Evolutionary conservation across 1,140 invertebrate genomes (phyloP).

Genomic region (Littorina saxatilis): DNA sequence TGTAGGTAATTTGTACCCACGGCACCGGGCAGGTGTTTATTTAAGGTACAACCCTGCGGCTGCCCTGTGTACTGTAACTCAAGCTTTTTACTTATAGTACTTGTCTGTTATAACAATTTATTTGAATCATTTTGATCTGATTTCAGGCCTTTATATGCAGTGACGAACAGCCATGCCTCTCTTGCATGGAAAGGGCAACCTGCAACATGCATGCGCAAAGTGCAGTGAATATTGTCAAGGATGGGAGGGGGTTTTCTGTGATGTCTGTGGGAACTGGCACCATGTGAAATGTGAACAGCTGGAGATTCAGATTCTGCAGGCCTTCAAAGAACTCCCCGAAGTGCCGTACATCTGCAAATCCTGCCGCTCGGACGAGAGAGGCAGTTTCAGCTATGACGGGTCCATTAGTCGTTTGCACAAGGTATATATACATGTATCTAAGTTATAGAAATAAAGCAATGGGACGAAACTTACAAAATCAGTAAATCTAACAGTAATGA

Average conservation of each 20-base stretch:
- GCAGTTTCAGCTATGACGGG: not conserved
- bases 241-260: conserved; percentile 19
- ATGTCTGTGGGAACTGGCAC: conserved; percentile 18
- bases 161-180: conserved; percentile 6
- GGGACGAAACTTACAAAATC: too few relatives aligned
- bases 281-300: conserved; percentile 23
- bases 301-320: not conserved
- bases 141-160: too few relatives aligned
- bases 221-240: conserved; percentile 18
- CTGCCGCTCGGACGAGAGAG: conserved; percentile 7
- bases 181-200: not conserved
- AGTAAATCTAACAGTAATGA: too few relatives aligned
- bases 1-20: too few relatives aligned
- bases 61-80: too few relatives aligned
- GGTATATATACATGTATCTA: conserved; percentile 13
- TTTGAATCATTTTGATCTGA: too few relatives aligned
- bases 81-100: too few relatives aligned
- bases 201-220: not conserved
- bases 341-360: conserved; percentile 29
- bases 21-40: too few relatives aligned
- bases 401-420: conserved; percentile 28
- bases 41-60: too few relatives aligned
- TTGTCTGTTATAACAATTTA: too few relatives aligned
- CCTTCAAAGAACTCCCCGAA: conserved; percentile 27
- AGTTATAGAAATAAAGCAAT: too few relatives aligned